phyloP scores from a whole-genome alignment of 2,797 vertebrate genomes.

The Characodon lateralis region DNA sequence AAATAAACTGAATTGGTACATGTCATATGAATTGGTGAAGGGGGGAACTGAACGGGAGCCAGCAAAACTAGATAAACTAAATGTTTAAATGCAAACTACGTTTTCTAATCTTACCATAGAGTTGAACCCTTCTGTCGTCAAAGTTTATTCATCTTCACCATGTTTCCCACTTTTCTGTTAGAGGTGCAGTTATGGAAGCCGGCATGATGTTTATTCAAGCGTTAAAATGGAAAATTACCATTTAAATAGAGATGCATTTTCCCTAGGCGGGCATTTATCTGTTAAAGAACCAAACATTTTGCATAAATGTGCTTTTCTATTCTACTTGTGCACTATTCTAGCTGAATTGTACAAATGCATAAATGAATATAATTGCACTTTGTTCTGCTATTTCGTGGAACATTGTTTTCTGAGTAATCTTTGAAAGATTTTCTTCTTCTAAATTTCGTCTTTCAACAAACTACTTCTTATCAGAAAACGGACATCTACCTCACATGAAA shows the following conservation, averaged over 20 bases:
- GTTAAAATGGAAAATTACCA: background rate
- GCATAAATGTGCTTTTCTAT: no score
- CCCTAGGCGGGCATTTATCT: background rate
- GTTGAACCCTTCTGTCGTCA: background rate
- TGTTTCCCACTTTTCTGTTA: background rate
- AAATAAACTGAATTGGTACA: background rate
- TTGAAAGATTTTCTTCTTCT: no score
- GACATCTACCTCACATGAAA: no score
- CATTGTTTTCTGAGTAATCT: no score
- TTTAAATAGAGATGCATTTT: background rate
- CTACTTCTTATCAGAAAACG: no score
- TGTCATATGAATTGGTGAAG: background rate
- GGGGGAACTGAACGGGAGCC: background rate
- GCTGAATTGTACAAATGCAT: no score
- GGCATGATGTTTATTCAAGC: background rate
- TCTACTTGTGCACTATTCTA: no score
- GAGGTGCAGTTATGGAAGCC: background rate
- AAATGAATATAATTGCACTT: no score
- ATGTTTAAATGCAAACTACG: background rate
- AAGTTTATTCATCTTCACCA: no score
- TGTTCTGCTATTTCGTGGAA: no score
- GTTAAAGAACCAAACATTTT: background rate
- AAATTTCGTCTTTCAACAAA: no score
- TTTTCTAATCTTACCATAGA: background rate
- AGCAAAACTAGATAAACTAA: background rate